Conservation (phyloP, 2,888 invertebrate genomes). For the Mesorhabditis belari region DNA sequence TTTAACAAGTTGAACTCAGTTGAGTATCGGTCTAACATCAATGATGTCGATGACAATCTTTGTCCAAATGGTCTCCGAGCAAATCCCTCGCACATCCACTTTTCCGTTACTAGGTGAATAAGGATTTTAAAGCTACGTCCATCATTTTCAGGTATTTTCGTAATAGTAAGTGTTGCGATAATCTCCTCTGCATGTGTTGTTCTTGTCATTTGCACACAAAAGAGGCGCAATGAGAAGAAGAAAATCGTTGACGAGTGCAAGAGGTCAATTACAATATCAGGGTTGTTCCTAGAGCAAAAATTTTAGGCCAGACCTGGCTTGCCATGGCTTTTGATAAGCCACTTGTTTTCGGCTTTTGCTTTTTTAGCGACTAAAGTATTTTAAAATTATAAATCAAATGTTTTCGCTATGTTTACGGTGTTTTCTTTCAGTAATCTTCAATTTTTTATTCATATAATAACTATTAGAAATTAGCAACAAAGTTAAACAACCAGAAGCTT, state of each 20-base stretch:
- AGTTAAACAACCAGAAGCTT: too few species aligned
- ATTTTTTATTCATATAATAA: too few species aligned
- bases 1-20: background rate
- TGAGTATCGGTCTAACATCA: background rate
- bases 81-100: background rate
- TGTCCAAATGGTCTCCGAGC: background rate
- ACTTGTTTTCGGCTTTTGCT: too few species aligned
- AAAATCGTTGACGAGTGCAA: background rate
- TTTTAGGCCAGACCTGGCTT: too few species aligned
- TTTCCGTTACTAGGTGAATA: background rate
- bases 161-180: background rate
- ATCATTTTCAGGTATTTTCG: background rate
- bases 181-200: background rate
- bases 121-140: background rate
- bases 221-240: background rate
- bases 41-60: background rate
- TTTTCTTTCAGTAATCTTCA: too few species aligned
- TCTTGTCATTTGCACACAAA: background rate
- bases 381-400: too few species aligned
- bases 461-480: too few species aligned
- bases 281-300: too few species aligned
- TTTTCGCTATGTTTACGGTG: too few species aligned
- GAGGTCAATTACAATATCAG: too few species aligned
- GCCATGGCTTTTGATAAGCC: too few species aligned
- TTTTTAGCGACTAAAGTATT: too few species aligned